Base-by-base conservation (phyloP, 2,113 vertebrate genomes). In the Phrynocephalus versicolor region DNA sequence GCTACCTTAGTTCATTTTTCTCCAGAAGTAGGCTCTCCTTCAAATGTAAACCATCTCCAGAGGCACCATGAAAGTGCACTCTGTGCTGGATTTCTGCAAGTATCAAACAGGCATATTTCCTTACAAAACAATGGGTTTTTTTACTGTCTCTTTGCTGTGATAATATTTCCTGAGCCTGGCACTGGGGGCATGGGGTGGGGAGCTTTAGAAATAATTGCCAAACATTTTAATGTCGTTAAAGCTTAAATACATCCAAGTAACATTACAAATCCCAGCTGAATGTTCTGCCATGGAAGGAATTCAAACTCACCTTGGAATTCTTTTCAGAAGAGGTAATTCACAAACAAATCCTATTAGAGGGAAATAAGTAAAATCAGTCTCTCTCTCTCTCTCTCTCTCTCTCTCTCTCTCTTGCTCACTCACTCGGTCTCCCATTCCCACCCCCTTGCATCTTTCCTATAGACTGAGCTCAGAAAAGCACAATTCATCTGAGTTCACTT, bases 261-360 rank as follows among this genome's bases (percentile, higher is more conserved):
- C 39, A 60, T 81, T 82, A 37, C 0, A 87, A 4, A 7, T 70
- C 90, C 30, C 55, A 39, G 35, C 19, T 87, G 6, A 62, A 71
- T 88, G 82, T 13, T 39, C 37, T 58, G 35, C 81, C 87, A 73
- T 92, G 83, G 30, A 85, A 91, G n/a, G 80, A 72, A 81, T 55
- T 87, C 64, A 89, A 90, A 89, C 94, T 97, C 95, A 99, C 98
- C 97, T 96, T 88, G 96, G 94, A 87, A 96, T 87, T 96, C 94
- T 96, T 82, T 94, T 97, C 93, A 96, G 90, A 94, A 95, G 91
- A 94, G 97, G 96, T 87, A 96, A 95, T 93, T 96, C 96, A 89
- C 97, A 97, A 85, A 96, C 95, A 95, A 95, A 96, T 92, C 97
- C 98, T 99, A 91, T 85, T 88, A 89, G 86, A 92, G 58, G 91